phyloP scores from a whole-genome alignment of 2,888 invertebrate species.

The Parelbella ahira region DNA sequence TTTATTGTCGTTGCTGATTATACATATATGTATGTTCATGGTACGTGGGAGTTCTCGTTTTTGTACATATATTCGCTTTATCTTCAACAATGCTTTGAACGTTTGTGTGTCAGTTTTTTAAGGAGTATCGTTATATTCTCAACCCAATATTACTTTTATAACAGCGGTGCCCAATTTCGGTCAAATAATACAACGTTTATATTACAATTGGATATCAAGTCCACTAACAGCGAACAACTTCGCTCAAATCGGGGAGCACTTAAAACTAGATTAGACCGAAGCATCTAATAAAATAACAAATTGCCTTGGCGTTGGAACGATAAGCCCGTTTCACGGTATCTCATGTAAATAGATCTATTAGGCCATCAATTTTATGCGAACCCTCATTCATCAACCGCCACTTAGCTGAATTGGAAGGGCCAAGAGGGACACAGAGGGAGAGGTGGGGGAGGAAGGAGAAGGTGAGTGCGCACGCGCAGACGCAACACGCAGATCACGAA shows the following conservation, averaged over 20 bases:
- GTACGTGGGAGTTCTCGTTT: not conserved
- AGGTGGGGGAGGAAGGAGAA: constrained; percentile 32
- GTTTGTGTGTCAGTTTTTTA: no score
- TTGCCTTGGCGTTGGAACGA: constrained; percentile 22
- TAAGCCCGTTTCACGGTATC: constrained; percentile 30
- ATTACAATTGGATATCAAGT: no score
- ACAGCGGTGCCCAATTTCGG: no score
- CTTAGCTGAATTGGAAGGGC: constrained; percentile 51
- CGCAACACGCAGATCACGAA: constrained; percentile 36
- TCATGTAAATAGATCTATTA: constrained; percentile 28
- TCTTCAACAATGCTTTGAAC: no score
- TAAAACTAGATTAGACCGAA: constrained; percentile 30
- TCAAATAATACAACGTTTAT: no score
- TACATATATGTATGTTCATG: no score
- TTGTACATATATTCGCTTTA: no score
- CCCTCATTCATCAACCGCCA: constrained; percentile 59
- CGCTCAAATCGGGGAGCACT: constrained; percentile 33
- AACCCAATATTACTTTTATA: no score
- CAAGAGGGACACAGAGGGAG: no score
- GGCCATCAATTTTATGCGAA: constrained; percentile 42
- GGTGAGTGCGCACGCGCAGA: constrained; percentile 41
- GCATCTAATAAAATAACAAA: constrained; percentile 31
- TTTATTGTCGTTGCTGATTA: constrained; percentile 11
- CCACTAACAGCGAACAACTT: no score
- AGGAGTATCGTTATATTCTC: no score